phyloP scores from a whole-genome alignment of 1,140 invertebrate genomes.

The Cylas formicarius region DNA sequence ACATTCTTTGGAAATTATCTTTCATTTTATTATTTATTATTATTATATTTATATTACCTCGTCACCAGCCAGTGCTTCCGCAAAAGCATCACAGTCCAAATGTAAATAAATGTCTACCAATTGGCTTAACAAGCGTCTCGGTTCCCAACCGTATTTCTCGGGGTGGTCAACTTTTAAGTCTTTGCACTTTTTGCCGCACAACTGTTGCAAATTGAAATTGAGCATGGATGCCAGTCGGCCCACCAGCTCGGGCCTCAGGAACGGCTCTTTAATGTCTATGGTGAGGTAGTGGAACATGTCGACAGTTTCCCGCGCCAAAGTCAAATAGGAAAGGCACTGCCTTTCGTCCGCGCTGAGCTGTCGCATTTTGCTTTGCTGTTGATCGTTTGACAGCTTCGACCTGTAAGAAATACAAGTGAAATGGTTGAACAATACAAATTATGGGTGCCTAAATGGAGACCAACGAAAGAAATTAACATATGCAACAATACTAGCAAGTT shows the following conservation, averaged over 20 bases:
- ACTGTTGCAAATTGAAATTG: slow-evolving; percentile 93
- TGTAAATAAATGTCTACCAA: slow-evolving; percentile 96
- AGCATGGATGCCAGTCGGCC: slow-evolving; percentile 90
- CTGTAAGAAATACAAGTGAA: slow-evolving; percentile 43
- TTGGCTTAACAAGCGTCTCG: slow-evolving; percentile 79
- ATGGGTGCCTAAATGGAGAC: background rate
- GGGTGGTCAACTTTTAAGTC: slow-evolving; percentile 80
- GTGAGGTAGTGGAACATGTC: slow-evolving; percentile 98
- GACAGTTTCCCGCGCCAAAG: slow-evolving; percentile 89
- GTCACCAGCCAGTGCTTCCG: slow-evolving; percentile 79
- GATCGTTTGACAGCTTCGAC: slow-evolving; percentile 58
- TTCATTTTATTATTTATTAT: too few species aligned
- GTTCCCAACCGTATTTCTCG: slow-evolving; percentile 95
- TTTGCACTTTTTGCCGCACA: slow-evolving; percentile 96
- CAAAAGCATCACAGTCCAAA: slow-evolving; percentile 86
- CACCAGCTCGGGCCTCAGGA: slow-evolving; percentile 84
- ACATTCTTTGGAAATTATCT: too few species aligned
- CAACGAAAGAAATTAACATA: too few species aligned
- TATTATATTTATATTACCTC: slow-evolving; percentile 55
- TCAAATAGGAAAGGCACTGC: slow-evolving; percentile 91
- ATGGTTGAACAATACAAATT: slow-evolving; percentile 41
- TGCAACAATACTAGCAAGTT: too few species aligned
- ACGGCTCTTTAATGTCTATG: slow-evolving; percentile 88
- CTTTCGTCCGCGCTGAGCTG: slow-evolving; percentile 85
- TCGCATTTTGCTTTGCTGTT: slow-evolving; percentile 67